Percentiles rank a stretch among this genome's conserved stretches.
phyloP scores from a whole-genome alignment of 2,113 vertebrate species.

The Elgaria multicarinata region DNA sequence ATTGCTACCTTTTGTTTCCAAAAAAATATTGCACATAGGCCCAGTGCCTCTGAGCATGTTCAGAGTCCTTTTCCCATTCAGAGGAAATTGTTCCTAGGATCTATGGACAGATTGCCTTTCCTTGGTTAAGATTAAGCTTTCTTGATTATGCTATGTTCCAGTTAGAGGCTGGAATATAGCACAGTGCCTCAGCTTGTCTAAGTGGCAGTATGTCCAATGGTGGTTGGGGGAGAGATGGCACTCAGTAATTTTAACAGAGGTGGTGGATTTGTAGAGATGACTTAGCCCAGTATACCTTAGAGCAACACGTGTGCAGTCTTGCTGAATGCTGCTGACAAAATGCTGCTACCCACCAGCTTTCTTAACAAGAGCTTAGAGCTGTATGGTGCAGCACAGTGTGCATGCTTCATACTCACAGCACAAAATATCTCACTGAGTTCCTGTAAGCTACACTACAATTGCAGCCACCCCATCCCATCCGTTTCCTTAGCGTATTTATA shows the following conservation, averaged over 20 bases:
- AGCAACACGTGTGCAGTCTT: neutral
- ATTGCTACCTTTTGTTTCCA: neutral
- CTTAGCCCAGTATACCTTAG: too few relatives aligned
- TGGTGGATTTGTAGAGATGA: neutral
- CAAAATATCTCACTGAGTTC: neutral
- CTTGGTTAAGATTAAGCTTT: neutral
- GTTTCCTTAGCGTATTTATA: neutral
- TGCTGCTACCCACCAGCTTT: neutral
- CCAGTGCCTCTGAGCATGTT: neutral
- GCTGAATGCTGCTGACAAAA: neutral
- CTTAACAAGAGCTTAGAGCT: neutral
- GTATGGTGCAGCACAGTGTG: neutral
- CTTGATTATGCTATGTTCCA: too few relatives aligned
- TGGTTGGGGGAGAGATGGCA: neutral
- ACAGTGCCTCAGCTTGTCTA: neutral
- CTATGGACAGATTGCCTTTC: neutral
- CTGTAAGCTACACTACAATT: neutral
- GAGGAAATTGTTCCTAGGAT: neutral
- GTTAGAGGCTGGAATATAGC: neutral
- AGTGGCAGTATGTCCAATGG: neutral
- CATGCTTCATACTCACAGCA: neutral
- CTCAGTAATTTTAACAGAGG: neutral
- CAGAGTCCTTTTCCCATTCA: neutral
- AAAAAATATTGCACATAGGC: too few relatives aligned
- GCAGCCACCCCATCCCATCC: neutral